Base-by-base conservation (phyloP, 2,113 vertebrate genomes). In the Egretta garzetta region DNA sequence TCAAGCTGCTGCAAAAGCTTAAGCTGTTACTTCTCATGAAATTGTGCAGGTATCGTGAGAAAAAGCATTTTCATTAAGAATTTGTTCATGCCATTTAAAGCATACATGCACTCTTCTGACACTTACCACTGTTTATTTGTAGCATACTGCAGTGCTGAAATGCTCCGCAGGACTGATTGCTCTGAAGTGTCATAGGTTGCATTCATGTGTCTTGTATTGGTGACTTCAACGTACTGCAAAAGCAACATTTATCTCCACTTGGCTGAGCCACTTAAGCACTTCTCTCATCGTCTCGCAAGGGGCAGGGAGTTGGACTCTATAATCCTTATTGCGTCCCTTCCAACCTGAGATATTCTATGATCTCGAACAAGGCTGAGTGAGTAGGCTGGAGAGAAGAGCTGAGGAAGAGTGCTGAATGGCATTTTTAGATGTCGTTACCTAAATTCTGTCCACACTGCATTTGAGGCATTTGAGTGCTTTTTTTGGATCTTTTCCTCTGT, bases 41-140 rank as follows among this genome's bases (percentile, higher is more conserved):
- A 37, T 37, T 55, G 45, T 63, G 24, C 53, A 60, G 55, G 32
- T 80, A 6, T 80, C 3, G 6, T 32, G 35, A 85, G 60, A 63
- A 68, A 66, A 93, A 62, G 39, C 77, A 52, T 87, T 70, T 94
- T 93, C 58, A 59, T 67, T 74, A 93, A 43, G 27, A 55, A 30
- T 88, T 62, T 60, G 35, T 86, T 82, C 5, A 1, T 80, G 28
- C 7, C 32, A 1, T 32, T n/a, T 39, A 18, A 83, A 56, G 58
- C 59, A 58, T 5, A 16, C 8, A 0, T 8, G 18, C 3, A 0
- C 9, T 74, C 33, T 71, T 59, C n/a, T 60, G 75, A 10, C 66
- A 18, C 26, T 52, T 55, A 6, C 4, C 39, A 4, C 45, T 58
- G 45, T 81, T 90, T 70, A 15, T 83, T 77, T 81, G 55, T 52